Base-by-base conservation (phyloP, 1,140 invertebrate genomes). In the Drosophila mauritiana region DNA sequence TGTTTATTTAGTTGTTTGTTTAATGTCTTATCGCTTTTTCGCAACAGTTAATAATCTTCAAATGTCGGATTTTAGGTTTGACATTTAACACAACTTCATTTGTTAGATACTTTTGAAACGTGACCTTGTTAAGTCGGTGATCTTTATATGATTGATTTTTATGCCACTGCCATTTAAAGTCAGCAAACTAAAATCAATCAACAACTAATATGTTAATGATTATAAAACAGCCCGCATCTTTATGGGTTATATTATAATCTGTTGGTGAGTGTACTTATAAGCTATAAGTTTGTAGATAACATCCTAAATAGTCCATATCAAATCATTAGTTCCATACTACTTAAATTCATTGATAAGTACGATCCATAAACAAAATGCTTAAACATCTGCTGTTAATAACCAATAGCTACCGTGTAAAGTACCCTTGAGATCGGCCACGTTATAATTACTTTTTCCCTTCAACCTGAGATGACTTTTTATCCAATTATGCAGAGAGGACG, bases 361-460 rank as follows among this genome's bases (percentile, higher is more conserved):
- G 3, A 40, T 25, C 51, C 40, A 46, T 70, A 70, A 70, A 57
- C 67, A 70, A 57, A 57, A 70, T 40, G 42, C 27, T 48, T 25
- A 17, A 46, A 10, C 49, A 69, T 31, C 48, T n/a, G 25, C 17
- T 7, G 10, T 48, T 11, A 37, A 36, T 42, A 64, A 22, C n/a
- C 31, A 36, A 40, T 39, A 70, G 70, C 68, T 70, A 72, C 65
- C 39, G 43, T 72, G 53, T 57, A 57, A 57, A 70, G 54, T 20
- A n/a, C 27, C 27, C 34, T 40, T 12, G 15, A 31, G 37, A 53
- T 62, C 25, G 36, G 36, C 22, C 48, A 43, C 49, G 22, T 43
- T 52, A 25, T 54, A 54, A 45, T 27, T 49, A 54, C 8, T 22
- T 46, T 39, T 31, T 34, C 17, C 25, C 42, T 8, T 25, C 12